Evolutionary conservation across 2,797 vertebrate species (phyloP), one percentile per base, ranked within the genome.

Genomic region (Crenuchus spilurus): DNA sequence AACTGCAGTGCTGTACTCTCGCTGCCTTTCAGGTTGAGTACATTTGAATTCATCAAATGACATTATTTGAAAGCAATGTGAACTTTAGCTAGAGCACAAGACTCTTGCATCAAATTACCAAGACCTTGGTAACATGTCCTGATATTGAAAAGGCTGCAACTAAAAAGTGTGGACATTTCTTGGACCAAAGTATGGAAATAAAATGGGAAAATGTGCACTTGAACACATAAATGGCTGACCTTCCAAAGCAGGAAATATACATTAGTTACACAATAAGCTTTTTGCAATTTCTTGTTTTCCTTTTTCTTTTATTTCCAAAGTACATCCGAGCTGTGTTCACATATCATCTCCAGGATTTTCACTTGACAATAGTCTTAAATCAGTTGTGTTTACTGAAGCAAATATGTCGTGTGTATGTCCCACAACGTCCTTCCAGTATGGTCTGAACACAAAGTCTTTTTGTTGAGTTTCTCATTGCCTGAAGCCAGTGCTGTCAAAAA

Each of bases 351-450:
- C 35, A 13, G 1, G 54, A 55, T 54, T 61, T 54, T 24, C 20
- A 22, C 44, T 13, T 69, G 76, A 75, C 72, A 76, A 70, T 65
- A 52, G 37, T 60, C 39, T 31, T 72, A 74, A 75, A 69, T 80
- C 48, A 61, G 26, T 18, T 55, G 33, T 72, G 67, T 80, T 75
- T 72, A 70, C 51, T 65, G 46, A 60, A 51, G 63, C 24, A 60
- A 64, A 70, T 33, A 61, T 75, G 55, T 67, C 68, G 48, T 33
- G 16, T 46, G 51, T 52, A 46, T 72, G 64, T 57, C 60, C 69
- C 48, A 52, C n/a, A 70, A 62, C 64, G 57, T 75, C 52, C 55
- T 65, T 72, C 30, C 9, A 71, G n/a, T 69, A 42, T 11, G 1
- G 39, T 63, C 31, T 60, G 37, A 66, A 68, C 46, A 74, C 35